Conservation (phyloP, 1,140 invertebrate genomes). For the Apis cerana region DNA sequence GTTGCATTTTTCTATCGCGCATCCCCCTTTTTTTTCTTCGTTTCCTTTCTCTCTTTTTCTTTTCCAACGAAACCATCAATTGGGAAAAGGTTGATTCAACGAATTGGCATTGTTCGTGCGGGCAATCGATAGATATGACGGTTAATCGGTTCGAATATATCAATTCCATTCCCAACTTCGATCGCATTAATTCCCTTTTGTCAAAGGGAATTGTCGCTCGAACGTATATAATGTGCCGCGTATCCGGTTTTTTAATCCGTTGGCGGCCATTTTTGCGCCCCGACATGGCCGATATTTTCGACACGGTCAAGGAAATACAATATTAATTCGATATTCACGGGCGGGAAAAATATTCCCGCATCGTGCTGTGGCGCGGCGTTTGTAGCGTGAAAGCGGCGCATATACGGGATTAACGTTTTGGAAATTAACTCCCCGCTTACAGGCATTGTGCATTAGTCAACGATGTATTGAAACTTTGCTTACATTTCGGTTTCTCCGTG, state of each 20-base stretch:
- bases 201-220: not conserved
- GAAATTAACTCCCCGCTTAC: constrained; percentile 12
- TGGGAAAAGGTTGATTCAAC: too few relatives aligned
- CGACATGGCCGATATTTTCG: not conserved
- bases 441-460: constrained; percentile 10
- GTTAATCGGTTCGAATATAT: constrained; percentile 7
- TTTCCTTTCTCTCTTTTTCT: too few relatives aligned
- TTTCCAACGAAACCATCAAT: too few relatives aligned
- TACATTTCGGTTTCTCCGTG: not conserved
- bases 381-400: not conserved
- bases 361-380: not conserved
- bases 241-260: not conserved
- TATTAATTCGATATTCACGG: not conserved
- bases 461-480: not conserved
- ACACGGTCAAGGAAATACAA: not conserved
- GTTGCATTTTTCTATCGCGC: not conserved
- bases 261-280: not conserved
- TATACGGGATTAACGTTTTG: not conserved
- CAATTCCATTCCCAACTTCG: constrained; percentile 3
- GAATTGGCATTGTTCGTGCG: not conserved
- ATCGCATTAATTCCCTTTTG: not conserved
- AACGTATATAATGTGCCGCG: not conserved
- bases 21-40: too few relatives aligned
- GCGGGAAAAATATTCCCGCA: not conserved
- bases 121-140: not conserved